phyloP scores from a whole-genome alignment of 2,888 invertebrate species.

The Scaptodrosophila latifasciaeformis region DNA sequence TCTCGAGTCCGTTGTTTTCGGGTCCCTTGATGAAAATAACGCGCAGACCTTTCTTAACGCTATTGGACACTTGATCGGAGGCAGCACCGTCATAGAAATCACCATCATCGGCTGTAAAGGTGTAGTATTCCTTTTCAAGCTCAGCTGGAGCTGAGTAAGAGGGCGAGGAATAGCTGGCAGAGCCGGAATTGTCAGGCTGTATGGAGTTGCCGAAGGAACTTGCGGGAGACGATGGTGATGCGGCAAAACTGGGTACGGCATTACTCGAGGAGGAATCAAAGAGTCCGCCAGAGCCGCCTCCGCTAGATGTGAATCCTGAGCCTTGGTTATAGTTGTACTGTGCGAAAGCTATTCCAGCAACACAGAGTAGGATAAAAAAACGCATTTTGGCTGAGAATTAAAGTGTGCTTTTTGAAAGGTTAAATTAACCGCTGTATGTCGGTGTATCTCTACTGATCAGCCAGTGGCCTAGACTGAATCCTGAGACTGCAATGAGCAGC shows the following conservation, averaged over 20 bases:
- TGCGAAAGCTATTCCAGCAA: conserved; percentile 60
- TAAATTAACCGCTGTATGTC: not conserved
- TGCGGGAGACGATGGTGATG: conserved; percentile 24
- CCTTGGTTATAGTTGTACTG: conserved; percentile 62
- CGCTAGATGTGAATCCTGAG: conserved; percentile 33
- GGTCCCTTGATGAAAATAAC: conserved; percentile 73
- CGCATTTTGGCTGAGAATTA: conserved; percentile 36
- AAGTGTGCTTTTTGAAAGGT: too few relatives aligned
- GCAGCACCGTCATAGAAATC: conserved; percentile 55
- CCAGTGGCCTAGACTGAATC: conserved; percentile 58
- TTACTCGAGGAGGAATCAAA: conserved; percentile 32
- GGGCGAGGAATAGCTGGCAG: conserved; percentile 27
- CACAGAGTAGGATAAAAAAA: conserved; percentile 53
- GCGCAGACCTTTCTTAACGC: conserved; percentile 62
- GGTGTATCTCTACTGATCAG: conserved; percentile 29
- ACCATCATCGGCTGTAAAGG: conserved; percentile 59
- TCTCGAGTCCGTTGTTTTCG: conserved; percentile 64
- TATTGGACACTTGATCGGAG: conserved; percentile 40
- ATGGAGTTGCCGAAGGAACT: not conserved
- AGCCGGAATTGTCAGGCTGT: not conserved
- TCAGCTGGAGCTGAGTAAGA: conserved; percentile 44
- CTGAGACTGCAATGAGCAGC: conserved; percentile 35
- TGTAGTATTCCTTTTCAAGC: conserved; percentile 62
- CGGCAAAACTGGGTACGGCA: not conserved
- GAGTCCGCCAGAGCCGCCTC: conserved; percentile 18